Base-by-base conservation (phyloP, 2,113 vertebrate species). In the Candoia aspera region DNA sequence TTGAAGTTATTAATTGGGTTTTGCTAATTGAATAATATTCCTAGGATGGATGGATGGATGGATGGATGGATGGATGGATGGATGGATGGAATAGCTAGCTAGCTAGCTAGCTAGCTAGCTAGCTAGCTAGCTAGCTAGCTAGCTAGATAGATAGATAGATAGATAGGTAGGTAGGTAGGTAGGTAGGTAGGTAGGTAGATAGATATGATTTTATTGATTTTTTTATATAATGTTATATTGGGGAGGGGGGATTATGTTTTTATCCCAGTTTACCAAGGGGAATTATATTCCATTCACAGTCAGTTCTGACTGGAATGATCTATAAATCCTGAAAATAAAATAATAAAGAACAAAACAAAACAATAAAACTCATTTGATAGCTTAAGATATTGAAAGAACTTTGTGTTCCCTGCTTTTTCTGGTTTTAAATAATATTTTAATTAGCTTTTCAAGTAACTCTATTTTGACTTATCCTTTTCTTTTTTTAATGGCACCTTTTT, bases 371-470 rank as follows among this genome's bases (percentile, higher is more conserved):
- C 49, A 49, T 49, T 49, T 49, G 4, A 49, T 49, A 49, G 4
- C 49, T 49, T 2, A 49, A 49, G 49, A 90, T 84, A 46, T 46
- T 46, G n/a, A 11, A 59, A 84, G 55, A 84, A 84, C 46, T 37
- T 37, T 23, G 17, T 3, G 24, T 37, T 58, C 15, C 73, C 37
- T 79, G 68, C n/a, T 24, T n/a, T 84, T 68, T 33, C 11, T 59
- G 13, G 21, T 37, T 11, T 55, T 57, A 55, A 68, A 68, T n/a
- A 64, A 91, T 68, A 68, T 60, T 90, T 88, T 79, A 88, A 92
- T 83, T 88, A 17, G 11, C 17, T 59, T 84, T 88, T 29, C 26
- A 79, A 42, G 4, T 55, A 87, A 26, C 4, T 86, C 53, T 60
- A n/a, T 12, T 46, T 3, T 83, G 55, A 68, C 23, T 68, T 19